Evolutionary conservation across 2,113 vertebrate species (phyloP).

Genomic region (Eudorcas thomsonii): DNA sequence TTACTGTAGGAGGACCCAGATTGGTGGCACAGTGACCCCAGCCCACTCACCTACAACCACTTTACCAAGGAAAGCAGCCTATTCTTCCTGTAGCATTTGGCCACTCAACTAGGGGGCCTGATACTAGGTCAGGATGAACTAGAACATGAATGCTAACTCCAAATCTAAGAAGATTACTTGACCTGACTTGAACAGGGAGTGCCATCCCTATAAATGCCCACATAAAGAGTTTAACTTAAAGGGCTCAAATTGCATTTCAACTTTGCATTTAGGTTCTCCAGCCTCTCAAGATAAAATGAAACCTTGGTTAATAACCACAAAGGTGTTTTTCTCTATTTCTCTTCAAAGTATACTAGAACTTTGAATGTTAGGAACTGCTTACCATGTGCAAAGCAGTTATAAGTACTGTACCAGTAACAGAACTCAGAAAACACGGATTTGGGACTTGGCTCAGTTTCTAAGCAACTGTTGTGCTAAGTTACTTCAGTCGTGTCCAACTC

Average conservation of each 20-base stretch:
- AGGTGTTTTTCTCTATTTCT: background rate
- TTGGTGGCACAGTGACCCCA: background rate
- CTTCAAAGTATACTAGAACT: background rate
- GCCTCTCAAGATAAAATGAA: background rate
- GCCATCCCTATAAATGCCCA: background rate
- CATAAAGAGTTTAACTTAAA: background rate
- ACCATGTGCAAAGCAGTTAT: background rate
- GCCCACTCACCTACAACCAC: background rate
- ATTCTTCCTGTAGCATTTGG: background rate
- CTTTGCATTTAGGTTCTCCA: background rate
- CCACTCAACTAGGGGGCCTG: background rate
- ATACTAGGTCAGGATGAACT: background rate
- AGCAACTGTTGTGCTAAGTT: background rate
- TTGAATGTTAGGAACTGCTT: background rate
- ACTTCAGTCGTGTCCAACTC: background rate
- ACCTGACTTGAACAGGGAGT: background rate
- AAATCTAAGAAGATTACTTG: background rate
- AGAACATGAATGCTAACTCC: background rate
- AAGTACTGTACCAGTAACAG: background rate
- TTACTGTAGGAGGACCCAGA: background rate
- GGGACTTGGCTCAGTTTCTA: background rate
- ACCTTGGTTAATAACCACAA: background rate
- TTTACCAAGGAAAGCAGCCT: background rate
- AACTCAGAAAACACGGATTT: background rate
- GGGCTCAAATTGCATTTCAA: background rate